Percentiles rank a stretch among this genome's conserved stretches.
Conservation (phyloP, 1,140 invertebrate species). For the Mya arenaria region DNA sequence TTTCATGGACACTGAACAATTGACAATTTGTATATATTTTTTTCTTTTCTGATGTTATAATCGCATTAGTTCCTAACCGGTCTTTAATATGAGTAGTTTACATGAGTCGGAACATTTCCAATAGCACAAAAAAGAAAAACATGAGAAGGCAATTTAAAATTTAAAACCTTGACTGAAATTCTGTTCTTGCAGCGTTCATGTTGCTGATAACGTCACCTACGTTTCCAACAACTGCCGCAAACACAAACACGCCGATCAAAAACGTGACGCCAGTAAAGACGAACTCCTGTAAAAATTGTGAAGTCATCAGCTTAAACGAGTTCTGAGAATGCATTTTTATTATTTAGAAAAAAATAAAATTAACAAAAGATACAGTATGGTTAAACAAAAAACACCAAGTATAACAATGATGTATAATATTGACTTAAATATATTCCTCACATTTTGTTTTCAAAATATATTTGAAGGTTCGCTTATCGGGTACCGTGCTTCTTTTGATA, state of each 20-base stretch:
- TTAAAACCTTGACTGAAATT: conserved; percentile 91
- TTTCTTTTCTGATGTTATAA: neutral
- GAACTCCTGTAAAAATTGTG: conserved; percentile 82
- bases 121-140: neutral
- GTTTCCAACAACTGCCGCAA: conserved; percentile 97
- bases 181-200: conserved; percentile 95
- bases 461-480: neutral
- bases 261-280: conserved; percentile 98
- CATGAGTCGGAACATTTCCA: neutral
- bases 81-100: neutral
- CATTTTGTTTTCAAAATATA: neutral
- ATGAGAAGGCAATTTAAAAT: neutral
- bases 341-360: neutral
- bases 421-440: neutral
- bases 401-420: neutral
- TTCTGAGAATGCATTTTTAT: neutral
- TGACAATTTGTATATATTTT: too few species aligned
- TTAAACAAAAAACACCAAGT: neutral
- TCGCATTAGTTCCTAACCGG: neutral
- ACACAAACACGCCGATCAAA: conserved; percentile 97
- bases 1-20: too few species aligned
- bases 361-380: neutral
- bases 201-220: conserved; percentile 99
- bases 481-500: too few species aligned
- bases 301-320: neutral